Conservation (phyloP, 2,113 vertebrate species). For the Ochotona princeps region DNA sequence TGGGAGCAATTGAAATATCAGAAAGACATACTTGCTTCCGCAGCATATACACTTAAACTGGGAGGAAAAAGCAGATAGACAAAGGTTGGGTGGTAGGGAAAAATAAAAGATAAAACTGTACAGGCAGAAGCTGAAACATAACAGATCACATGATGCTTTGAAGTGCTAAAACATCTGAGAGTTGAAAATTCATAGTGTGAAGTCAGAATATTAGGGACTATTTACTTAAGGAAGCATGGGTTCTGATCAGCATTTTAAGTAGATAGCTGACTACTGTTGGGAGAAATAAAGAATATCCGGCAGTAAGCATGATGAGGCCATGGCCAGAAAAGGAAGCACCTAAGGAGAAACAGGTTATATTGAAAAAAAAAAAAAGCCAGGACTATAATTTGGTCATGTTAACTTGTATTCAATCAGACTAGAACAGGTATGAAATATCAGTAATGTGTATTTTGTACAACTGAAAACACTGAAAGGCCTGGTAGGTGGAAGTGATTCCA, state of each 20-base stretch:
- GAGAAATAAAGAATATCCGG: neutral
- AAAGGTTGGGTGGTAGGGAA: no score
- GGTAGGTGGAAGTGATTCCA: neutral
- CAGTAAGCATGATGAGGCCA: neutral
- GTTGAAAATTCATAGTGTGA: neutral
- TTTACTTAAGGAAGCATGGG: slow-evolving; percentile 17
- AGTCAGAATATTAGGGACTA: neutral
- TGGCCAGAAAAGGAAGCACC: neutral
- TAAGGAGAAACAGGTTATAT: neutral
- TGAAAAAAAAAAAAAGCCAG: neutral
- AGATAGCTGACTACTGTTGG: neutral
- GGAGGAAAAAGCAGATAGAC: no score
- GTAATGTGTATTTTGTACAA: neutral
- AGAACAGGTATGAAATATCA: neutral
- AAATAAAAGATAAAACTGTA: no score
- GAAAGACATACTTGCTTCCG: neutral
- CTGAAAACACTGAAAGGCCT: neutral
- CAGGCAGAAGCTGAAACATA: neutral
- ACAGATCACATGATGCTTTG: no score
- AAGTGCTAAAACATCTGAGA: neutral
- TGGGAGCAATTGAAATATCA: neutral
- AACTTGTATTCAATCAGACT: neutral
- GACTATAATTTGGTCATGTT: neutral
- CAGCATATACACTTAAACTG: no score
- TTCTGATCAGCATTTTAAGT: neutral